A percentile compares a stretch with the other conserved stretches of the same genome.
Evolutionary conservation across 2,888 invertebrate species (phyloP).

Genomic region (Agrilus mali): DNA sequence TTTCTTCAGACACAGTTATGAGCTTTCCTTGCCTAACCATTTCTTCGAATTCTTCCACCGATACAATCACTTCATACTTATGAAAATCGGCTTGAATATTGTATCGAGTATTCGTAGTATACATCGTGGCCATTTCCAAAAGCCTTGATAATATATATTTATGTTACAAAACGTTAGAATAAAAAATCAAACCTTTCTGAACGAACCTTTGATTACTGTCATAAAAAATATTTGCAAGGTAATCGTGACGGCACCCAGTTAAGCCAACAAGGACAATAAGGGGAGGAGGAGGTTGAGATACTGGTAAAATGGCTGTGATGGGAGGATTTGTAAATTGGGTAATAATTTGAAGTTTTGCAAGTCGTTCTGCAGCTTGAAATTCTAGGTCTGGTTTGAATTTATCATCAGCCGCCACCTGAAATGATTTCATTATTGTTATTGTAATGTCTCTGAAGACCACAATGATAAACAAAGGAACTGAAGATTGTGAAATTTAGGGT

Average conservation of each 20-base stretch:
- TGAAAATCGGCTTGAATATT: too few relatives aligned
- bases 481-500: too few relatives aligned
- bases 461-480: too few relatives aligned
- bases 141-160: slow-evolving; percentile 3
- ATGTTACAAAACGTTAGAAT: too few relatives aligned
- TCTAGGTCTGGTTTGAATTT: slow-evolving; percentile 23
- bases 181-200: too few relatives aligned
- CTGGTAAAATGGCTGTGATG: slow-evolving; percentile 27
- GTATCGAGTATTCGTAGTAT: too few relatives aligned
- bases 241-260: slow-evolving; percentile 26
- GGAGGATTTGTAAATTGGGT: slow-evolving; percentile 27
- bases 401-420: slow-evolving; percentile 22
- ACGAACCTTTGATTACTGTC: slow-evolving; percentile 16
- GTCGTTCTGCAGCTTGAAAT: slow-evolving; percentile 22
- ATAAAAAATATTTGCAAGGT: slow-evolving; percentile 22
- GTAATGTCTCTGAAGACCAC: too few relatives aligned
- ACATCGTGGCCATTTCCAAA: background rate
- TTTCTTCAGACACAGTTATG: slow-evolving; percentile 28
- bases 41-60: slow-evolving; percentile 26
- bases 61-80: slow-evolving; percentile 12
- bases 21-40: slow-evolving; percentile 32
- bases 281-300: slow-evolving; percentile 26
- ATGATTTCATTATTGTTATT: background rate
- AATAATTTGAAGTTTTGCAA: slow-evolving; percentile 24
- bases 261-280: slow-evolving; percentile 34